A percentile compares a stretch with the other conserved stretches of the same genome.
phyloP scores from a whole-genome alignment of 2,888 invertebrate species.

The Apotomis turbidana region DNA sequence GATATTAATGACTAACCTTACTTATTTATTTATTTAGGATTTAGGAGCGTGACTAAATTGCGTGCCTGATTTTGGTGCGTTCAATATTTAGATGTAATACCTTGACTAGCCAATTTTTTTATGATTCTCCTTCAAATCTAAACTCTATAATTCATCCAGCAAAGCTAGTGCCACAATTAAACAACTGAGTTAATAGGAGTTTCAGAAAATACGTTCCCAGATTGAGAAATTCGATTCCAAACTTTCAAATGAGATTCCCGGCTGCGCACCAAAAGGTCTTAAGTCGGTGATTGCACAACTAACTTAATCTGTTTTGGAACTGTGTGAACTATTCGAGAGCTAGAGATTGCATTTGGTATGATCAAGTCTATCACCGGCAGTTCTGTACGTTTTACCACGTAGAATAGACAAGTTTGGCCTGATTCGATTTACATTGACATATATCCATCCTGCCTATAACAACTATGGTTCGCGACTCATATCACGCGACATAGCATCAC shows the following conservation, averaged over 20 bases:
- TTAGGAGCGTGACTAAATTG: too few relatives aligned
- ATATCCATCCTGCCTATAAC: too few relatives aligned
- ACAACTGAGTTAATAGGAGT: conserved; percentile 12
- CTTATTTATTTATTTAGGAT: too few relatives aligned
- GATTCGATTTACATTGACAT: too few relatives aligned
- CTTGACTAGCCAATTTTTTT: background rate
- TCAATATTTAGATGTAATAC: too few relatives aligned
- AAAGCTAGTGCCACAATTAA: background rate
- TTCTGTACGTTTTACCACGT: too few relatives aligned
- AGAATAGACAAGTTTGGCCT: too few relatives aligned
- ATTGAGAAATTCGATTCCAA: conserved; percentile 36
- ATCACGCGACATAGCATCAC: too few relatives aligned
- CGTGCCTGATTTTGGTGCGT: too few relatives aligned
- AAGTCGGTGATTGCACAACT: conserved; percentile 5
- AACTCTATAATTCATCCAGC: background rate
- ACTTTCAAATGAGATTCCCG: conserved; percentile 32
- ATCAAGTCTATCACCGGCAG: background rate
- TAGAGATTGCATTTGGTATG: conserved; percentile 1
- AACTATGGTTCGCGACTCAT: too few relatives aligned
- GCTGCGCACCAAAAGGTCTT: conserved; percentile 6
- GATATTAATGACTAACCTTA: too few relatives aligned
- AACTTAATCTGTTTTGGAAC: conserved; percentile 13
- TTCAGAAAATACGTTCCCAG: conserved; percentile 8
- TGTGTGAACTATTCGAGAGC: background rate
- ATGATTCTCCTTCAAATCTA: background rate